phyloP scores from a whole-genome alignment of 2,888 invertebrate genomes.

The Synergus umbraculus region DNA sequence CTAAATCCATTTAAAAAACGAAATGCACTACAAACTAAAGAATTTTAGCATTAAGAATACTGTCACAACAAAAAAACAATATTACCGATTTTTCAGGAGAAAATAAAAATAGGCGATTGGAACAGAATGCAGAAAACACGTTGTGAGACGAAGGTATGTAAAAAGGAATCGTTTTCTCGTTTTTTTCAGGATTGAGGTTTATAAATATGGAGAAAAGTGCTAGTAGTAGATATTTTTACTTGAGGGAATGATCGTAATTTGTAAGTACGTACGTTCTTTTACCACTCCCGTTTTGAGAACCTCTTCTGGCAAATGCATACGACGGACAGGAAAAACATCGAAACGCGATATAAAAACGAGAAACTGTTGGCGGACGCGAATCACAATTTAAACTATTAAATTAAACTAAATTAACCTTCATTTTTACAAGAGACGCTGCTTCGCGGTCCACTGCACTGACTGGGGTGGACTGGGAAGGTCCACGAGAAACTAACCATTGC shows the following conservation, averaged over 20 bases:
- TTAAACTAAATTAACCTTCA: conserved; percentile 60
- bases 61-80: not conserved
- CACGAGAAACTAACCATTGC: conserved; percentile 44
- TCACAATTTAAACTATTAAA: too few relatives aligned
- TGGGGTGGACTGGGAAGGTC: conserved; percentile 35
- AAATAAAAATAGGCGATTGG: not conserved
- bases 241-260: not conserved
- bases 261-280: conserved; percentile 57
- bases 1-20: not conserved
- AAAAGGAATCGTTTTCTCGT: not conserved
- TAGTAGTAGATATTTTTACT: not conserved
- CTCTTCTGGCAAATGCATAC: conserved; percentile 58
- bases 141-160: not conserved
- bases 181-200: not conserved
- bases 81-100: not conserved
- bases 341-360: conserved; percentile 50
- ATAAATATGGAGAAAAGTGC: not conserved
- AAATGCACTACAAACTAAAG: not conserved
- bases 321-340: conserved; percentile 62
- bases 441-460: conserved; percentile 26
- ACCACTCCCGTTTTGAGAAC: conserved; percentile 70
- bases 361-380: too few relatives aligned
- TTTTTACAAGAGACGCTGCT: conserved; percentile 55
- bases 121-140: not conserved
- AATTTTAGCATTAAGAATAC: not conserved